Percentiles rank a stretch among this genome's conserved stretches.
These are phyloP conservation scores for Lycocerus yunnanus DNA, from an alignment of 2,888 invertebrate species.

Conservation along the genomic window DNA sequence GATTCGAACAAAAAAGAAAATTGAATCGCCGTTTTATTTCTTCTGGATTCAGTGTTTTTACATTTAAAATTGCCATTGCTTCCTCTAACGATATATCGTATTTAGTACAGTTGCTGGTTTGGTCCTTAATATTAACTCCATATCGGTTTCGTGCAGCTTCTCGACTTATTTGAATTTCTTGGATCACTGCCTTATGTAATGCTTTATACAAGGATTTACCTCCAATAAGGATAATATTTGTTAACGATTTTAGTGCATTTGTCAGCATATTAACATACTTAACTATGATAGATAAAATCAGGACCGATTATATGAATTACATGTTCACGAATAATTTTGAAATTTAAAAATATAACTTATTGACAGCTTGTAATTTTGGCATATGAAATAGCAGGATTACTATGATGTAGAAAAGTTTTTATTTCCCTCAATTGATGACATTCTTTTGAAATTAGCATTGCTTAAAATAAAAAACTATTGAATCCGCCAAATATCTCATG, in stretches of 20 bases:
- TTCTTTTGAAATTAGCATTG: too few species aligned
- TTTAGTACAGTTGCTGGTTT: neutral
- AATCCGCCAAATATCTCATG: too few species aligned
- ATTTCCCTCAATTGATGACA: too few species aligned
- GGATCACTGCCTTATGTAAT: slow-evolving; percentile 66
- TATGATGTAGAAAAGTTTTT: too few species aligned
- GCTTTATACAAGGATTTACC: slow-evolving; percentile 22
- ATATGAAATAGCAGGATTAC: neutral
- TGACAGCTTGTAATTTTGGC: neutral
- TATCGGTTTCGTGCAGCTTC: slow-evolving; percentile 67
- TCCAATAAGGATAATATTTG: neutral
- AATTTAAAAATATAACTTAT: neutral
- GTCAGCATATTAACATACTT: neutral
- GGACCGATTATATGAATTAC: too few species aligned
- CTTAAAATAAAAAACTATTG: too few species aligned
- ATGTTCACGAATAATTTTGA: neutral
- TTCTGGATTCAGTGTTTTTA: slow-evolving; percentile 69
- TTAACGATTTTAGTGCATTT: neutral
- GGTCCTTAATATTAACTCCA: slow-evolving; percentile 5
- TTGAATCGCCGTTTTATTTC: slow-evolving; percentile 76
- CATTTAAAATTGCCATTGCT: slow-evolving; percentile 89
- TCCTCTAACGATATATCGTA: slow-evolving; percentile 58
- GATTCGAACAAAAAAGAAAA: slow-evolving; percentile 84
- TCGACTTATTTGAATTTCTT: slow-evolving; percentile 80
- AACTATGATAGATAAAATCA: neutral